Evolutionary conservation across 2,113 vertebrate genomes (phyloP).

Genomic region (Triplophysa rosa): DNA sequence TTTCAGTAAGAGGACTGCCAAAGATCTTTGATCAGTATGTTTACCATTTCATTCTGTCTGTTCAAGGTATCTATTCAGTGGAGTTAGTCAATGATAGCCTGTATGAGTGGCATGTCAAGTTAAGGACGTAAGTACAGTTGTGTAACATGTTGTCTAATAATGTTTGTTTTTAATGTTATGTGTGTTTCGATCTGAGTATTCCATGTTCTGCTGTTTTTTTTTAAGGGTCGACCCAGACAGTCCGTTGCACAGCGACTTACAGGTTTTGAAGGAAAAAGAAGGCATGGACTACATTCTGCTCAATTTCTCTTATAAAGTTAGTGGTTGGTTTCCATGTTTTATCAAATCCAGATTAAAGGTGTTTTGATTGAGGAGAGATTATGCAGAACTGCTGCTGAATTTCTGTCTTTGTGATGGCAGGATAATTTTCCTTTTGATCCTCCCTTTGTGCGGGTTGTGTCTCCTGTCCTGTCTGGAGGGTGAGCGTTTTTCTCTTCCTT

Average conservation of each 20-base stretch:
- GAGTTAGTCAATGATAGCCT: conserved; percentile 97
- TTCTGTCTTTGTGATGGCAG: conserved; percentile 67
- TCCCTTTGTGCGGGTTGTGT: conserved; percentile 95
- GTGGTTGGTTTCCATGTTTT: conserved; percentile 46
- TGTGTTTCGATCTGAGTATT: background rate
- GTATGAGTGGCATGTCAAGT: conserved; percentile 97
- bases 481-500: conserved; percentile 63
- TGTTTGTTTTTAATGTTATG: background rate
- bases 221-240: conserved; percentile 95
- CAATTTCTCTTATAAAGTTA: conserved; percentile 98
- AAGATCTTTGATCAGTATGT: background rate
- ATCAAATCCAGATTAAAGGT: background rate
- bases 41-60: background rate
- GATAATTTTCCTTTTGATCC: conserved; percentile 99
- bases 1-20: background rate
- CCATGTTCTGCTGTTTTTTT: background rate
- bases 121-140: conserved; percentile 88
- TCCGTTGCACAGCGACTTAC: conserved; percentile 93
- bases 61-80: conserved; percentile 93
- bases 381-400: background rate
- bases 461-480: conserved; percentile 97
- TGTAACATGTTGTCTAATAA: background rate
- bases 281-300: conserved; percentile 97
- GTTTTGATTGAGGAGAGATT: background rate
- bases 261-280: conserved; percentile 98